A percentile compares a stretch with the other conserved stretches of the same genome.
Evolutionary conservation across 2,113 vertebrate genomes (phyloP).

Genomic region (Dermatemys mawii): DNA sequence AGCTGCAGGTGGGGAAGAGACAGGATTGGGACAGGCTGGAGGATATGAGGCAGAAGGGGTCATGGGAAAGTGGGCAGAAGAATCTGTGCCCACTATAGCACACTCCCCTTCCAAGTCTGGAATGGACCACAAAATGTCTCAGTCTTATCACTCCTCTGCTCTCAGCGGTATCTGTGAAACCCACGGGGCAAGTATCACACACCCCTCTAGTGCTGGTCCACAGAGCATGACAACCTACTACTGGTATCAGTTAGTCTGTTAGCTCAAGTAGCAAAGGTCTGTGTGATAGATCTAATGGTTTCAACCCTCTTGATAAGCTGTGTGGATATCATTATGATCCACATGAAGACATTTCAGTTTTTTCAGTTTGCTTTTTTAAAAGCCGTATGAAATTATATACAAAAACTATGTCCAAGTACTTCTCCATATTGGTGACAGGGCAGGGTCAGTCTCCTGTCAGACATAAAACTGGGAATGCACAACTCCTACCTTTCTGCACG

Average conservation of each 20-base stretch:
- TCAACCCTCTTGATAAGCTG: background rate
- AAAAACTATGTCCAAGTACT: background rate
- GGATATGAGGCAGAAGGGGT: background rate
- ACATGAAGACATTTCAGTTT: background rate
- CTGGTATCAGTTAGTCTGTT: background rate
- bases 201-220: background rate
- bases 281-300: slow-evolving; percentile 1
- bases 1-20: background rate
- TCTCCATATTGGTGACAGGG: background rate
- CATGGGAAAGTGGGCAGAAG: background rate
- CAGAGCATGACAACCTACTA: background rate
- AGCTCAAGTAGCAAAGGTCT: slow-evolving; percentile 34
- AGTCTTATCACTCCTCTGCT: background rate
- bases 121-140: fast-evolving
- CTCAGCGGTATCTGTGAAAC: background rate
- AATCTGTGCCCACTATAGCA: slow-evolving; percentile 28
- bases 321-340: background rate
- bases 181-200: background rate
- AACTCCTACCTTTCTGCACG: background rate
- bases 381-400: too few species aligned
- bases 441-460: background rate
- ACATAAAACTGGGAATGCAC: background rate
- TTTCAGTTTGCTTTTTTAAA: too few species aligned
- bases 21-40: background rate
- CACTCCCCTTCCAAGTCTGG: fast-evolving